Percentiles rank a stretch among this genome's conserved stretches.
phyloP scores from a whole-genome alignment of 2,113 vertebrate genomes.

The Larimichthys crocea region DNA sequence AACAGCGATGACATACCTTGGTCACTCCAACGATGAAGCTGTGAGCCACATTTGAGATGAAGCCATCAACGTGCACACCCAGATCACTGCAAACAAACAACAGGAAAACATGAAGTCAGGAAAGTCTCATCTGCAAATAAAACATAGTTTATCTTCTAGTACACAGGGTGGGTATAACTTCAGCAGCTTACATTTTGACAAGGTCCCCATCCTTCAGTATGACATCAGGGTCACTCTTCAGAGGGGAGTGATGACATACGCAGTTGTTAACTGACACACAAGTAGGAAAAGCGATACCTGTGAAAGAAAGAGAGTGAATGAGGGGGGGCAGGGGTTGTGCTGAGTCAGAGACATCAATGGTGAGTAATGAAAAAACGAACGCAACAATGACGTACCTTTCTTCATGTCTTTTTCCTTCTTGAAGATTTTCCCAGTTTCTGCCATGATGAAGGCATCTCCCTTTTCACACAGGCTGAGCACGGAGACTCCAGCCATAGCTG shows the following conservation, averaged over 20 bases:
- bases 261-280: conserved; percentile 98
- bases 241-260: conserved; percentile 97
- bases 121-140: neutral
- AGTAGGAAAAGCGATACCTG: conserved; percentile 97
- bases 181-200: conserved; percentile 92
- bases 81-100: conserved; percentile 87
- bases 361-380: neutral
- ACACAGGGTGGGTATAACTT: neutral
- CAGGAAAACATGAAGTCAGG: neutral
- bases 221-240: conserved; percentile 97
- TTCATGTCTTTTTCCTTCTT: conserved; percentile 99
- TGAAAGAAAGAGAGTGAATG: neutral
- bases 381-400: conserved; percentile 86
- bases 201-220: conserved; percentile 94
- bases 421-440: conserved; percentile 96
- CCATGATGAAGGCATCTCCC: conserved; percentile 93
- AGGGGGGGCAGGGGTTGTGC: neutral
- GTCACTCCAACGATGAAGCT: conserved; percentile 90
- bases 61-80: conserved; percentile 95
- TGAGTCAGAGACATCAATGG: neutral
- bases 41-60: conserved; percentile 96
- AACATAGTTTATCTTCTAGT: neutral
- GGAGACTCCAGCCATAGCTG: conserved; percentile 86
- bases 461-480: conserved; percentile 93
- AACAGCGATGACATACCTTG: conserved; percentile 82